phyloP scores from a whole-genome alignment of 1,140 invertebrate species.

The Pogonomyrmex barbatus region DNA sequence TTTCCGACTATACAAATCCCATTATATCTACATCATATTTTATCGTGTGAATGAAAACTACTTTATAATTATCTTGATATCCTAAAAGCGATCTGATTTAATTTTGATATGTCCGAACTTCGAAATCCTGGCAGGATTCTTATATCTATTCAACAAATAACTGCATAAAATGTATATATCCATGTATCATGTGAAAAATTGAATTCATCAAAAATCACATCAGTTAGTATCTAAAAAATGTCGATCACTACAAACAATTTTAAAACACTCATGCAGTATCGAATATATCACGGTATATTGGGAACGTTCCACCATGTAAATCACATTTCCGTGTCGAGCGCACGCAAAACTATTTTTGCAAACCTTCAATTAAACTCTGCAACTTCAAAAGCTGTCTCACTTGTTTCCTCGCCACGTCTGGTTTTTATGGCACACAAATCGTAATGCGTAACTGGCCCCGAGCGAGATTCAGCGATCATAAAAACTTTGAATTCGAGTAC shows the following conservation, averaged over 20 bases:
- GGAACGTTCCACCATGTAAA: neutral
- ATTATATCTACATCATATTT: conserved; percentile 25
- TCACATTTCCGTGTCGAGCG: neutral
- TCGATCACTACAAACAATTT: neutral
- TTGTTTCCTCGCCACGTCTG: conserved; percentile 16
- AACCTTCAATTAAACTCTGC: conserved; percentile 6
- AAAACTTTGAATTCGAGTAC: conserved; percentile 13
- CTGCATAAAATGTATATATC: neutral
- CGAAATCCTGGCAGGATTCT: neutral
- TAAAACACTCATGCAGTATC: neutral
- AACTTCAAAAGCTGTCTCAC: conserved; percentile 33
- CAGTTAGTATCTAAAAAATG: neutral
- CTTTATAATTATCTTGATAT: neutral
- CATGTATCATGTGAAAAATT: neutral
- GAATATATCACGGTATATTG: conserved; percentile 1
- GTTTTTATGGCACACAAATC: conserved; percentile 46
- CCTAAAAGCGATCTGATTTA: neutral
- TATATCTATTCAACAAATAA: neutral
- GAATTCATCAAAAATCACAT: neutral
- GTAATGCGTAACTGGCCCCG: neutral
- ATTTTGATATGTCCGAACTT: neutral
- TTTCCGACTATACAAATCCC: conserved; percentile 22
- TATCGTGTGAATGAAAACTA: neutral
- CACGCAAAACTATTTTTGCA: conserved; percentile 17
- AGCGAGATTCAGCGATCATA: conserved; percentile 11